Percentiles rank a stretch among this genome's conserved stretches.
Evolutionary conservation across 2,113 vertebrate species (phyloP).

Genomic region (Lampris incognitus): DNA sequence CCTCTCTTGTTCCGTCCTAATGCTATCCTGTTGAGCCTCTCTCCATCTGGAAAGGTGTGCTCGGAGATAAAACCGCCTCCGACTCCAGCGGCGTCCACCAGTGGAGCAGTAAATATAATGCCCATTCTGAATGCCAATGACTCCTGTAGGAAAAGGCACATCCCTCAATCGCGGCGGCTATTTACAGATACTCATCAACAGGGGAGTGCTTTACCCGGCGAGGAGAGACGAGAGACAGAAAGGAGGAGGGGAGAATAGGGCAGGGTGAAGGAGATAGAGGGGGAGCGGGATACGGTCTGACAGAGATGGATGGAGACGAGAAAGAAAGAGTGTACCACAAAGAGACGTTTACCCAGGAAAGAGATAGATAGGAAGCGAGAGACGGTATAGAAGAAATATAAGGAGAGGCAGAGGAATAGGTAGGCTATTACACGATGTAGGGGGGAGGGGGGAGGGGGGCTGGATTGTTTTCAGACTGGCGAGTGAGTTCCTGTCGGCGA

Average conservation of each 20-base stretch:
- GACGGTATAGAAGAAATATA: slow-evolving; percentile 60
- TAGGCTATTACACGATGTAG: slow-evolving; percentile 49
- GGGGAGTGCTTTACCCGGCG: slow-evolving; percentile 53
- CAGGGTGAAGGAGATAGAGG: slow-evolving; percentile 59
- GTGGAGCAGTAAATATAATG: slow-evolving; percentile 35
- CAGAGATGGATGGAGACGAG: slow-evolving; percentile 77
- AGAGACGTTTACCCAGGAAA: slow-evolving; percentile 62
- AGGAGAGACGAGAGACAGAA: slow-evolving; percentile 14
- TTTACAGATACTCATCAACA: slow-evolving; percentile 70
- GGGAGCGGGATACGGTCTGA: slow-evolving; percentile 67
- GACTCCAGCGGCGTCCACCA: slow-evolving; percentile 56
- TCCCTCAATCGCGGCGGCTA: slow-evolving; percentile 59
- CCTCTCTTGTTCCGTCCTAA: slow-evolving; percentile 24
- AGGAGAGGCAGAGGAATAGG: slow-evolving; percentile 57
- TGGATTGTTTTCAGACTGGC: slow-evolving; percentile 75
- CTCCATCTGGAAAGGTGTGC: slow-evolving; percentile 64
- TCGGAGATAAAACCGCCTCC: slow-evolving; percentile 61
- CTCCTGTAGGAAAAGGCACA: slow-evolving; percentile 58
- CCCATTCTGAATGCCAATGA: slow-evolving; percentile 59
- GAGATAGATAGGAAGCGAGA: slow-evolving; percentile 47
- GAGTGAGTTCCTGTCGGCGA: slow-evolving; percentile 70
- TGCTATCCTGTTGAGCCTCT: slow-evolving; percentile 42
- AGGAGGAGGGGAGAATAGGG: slow-evolving; percentile 22
- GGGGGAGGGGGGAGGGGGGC: slow-evolving; percentile 47
- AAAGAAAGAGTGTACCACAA: slow-evolving; percentile 66